A percentile compares a stretch with the other conserved stretches of the same genome.
phyloP scores from a whole-genome alignment of 2,888 invertebrate species.

The Melieria picta region DNA sequence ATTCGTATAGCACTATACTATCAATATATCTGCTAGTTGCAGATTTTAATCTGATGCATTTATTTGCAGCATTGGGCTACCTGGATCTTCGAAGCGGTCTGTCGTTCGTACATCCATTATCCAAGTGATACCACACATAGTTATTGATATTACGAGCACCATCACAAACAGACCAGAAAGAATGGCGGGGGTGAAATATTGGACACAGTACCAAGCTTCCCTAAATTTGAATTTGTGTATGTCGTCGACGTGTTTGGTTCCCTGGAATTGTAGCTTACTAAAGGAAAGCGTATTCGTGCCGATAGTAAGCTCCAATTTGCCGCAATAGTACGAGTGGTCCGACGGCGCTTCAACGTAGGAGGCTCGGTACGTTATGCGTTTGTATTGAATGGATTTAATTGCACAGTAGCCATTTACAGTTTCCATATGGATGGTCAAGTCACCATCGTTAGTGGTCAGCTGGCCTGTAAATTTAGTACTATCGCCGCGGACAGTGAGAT shows the following conservation, averaged over 20 bases:
- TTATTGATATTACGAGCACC: conserved; percentile 36
- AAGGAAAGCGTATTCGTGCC: conserved; percentile 13
- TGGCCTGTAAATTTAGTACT: background rate
- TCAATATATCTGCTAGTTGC: background rate
- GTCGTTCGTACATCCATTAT: conserved; percentile 44
- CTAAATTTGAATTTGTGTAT: conserved; percentile 22
- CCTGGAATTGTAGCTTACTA: conserved; percentile 28
- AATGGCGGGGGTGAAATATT: conserved; percentile 38
- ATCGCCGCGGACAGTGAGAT: background rate
- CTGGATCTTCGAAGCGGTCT: conserved; percentile 27
- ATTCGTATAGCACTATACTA: no score
- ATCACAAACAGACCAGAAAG: conserved; percentile 38
- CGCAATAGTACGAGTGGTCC: conserved; percentile 31
- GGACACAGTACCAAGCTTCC: conserved; percentile 36
- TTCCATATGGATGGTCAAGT: no score
- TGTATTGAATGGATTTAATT: conserved; percentile 15
- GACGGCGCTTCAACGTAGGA: conserved; percentile 24
- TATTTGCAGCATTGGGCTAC: conserved; percentile 23
- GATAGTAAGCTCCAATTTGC: conserved; percentile 6
- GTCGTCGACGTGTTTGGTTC: background rate
- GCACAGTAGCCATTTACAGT: conserved; percentile 4
- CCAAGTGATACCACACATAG: conserved; percentile 43
- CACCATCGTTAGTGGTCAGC: background rate
- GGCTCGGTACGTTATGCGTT: conserved; percentile 1
- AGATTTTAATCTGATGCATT: conserved; percentile 10